phyloP scores from a whole-genome alignment of 1,140 invertebrate species.

The Micrasema minimum region DNA sequence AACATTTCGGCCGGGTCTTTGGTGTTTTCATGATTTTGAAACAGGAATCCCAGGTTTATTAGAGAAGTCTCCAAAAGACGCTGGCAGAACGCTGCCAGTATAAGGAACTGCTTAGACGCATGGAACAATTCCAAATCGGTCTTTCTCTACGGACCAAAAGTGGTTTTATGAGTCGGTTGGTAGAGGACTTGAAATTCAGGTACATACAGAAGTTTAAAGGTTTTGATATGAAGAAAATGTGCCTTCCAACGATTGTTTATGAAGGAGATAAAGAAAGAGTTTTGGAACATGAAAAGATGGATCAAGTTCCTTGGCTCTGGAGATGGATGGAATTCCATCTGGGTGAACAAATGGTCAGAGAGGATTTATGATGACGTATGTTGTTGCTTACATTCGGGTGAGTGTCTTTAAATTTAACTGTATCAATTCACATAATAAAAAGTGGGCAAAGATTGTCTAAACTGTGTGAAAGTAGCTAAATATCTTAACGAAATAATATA shows the following conservation, averaged over 20 bases:
- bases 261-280: slow-evolving; percentile 72
- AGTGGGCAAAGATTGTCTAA: neutral
- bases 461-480: too few relatives aligned
- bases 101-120: slow-evolving; percentile 76
- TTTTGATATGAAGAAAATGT: slow-evolving; percentile 71
- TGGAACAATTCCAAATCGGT: slow-evolving; percentile 79
- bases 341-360: slow-evolving; percentile 77
- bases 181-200: slow-evolving; percentile 72
- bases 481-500: too few relatives aligned
- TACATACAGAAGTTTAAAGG: slow-evolving; percentile 77
- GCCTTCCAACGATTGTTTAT: slow-evolving; percentile 77
- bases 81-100: slow-evolving; percentile 77
- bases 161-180: slow-evolving; percentile 65
- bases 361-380: slow-evolving; percentile 81
- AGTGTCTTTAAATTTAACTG: slow-evolving; percentile 46
- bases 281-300: slow-evolving; percentile 68
- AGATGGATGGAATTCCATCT: slow-evolving; percentile 68
- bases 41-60: slow-evolving; percentile 73
- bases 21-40: slow-evolving; percentile 76
- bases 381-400: slow-evolving; percentile 79
- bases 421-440: neutral
- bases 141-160: slow-evolving; percentile 72
- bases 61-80: slow-evolving; percentile 68
- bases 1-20: slow-evolving; percentile 78
- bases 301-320: slow-evolving; percentile 71